Evolutionary conservation across 2,113 vertebrate genomes (phyloP).

Genomic region (Corythornis vintsioides): DNA sequence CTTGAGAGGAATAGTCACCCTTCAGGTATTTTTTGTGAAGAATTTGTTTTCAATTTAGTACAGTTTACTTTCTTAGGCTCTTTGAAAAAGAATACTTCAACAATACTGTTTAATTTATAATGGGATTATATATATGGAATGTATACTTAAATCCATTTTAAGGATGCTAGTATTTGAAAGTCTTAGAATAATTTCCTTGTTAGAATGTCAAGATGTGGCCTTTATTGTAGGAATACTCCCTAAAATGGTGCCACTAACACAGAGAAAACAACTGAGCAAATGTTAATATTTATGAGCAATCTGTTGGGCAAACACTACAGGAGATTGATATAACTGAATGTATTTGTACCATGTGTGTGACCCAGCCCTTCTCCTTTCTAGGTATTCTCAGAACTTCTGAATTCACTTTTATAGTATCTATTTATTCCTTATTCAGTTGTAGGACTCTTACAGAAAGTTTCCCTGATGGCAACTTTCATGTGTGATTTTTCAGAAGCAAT

Average conservation of each 20-base stretch:
- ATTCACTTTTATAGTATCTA: background rate
- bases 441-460: background rate
- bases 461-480: background rate
- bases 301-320: constrained; percentile 2
- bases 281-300: constrained; percentile 27
- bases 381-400: background rate
- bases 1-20: background rate
- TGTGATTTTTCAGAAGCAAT: background rate
- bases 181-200: background rate
- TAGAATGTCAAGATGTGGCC: constrained; percentile 7
- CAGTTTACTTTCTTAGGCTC: background rate
- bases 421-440: background rate
- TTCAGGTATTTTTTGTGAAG: background rate
- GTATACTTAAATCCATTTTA: background rate
- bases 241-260: background rate
- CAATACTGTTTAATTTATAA: background rate
- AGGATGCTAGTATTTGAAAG: constrained; percentile 2
- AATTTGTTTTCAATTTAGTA: background rate
- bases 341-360: background rate
- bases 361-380: background rate
- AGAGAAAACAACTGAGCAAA: background rate
- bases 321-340: background rate
- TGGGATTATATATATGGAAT: background rate
- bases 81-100: background rate
- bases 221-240: background rate